A percentile compares a stretch with the other conserved stretches of the same genome.
phyloP scores from a whole-genome alignment of 2,797 vertebrate genomes.

The Euthynnus affinis region DNA sequence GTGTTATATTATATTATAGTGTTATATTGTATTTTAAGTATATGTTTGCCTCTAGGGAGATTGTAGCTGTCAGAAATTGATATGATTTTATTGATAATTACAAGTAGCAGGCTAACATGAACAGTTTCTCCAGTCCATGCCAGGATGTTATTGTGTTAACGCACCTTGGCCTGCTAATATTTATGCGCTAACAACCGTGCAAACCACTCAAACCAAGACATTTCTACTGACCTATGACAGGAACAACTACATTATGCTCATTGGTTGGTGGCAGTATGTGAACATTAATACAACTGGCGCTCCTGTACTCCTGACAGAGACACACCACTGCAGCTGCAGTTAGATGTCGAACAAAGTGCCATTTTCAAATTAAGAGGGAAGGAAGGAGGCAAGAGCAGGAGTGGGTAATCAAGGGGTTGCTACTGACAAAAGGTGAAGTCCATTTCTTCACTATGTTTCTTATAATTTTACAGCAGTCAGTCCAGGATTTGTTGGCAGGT shows the following conservation, averaged over 20 bases:
- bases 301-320: conserved; percentile 14
- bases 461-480: conserved; percentile 52
- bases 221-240: neutral
- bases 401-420: conserved; percentile 16
- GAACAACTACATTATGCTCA: conserved; percentile 16
- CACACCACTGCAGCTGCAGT: conserved; percentile 46
- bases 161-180: neutral
- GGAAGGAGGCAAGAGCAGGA: conserved; percentile 7
- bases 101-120: neutral
- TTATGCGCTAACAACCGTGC: neutral
- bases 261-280: conserved; percentile 21
- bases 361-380: conserved; percentile 30
- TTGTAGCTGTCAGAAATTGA: neutral
- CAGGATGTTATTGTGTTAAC: neutral
- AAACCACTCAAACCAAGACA: too few species aligned
- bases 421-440: conserved; percentile 68
- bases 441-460: conserved; percentile 63
- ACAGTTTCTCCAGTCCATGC: too few species aligned
- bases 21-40: too few species aligned
- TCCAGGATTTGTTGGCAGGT: conserved; percentile 56
- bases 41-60: neutral
- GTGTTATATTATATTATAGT: neutral
- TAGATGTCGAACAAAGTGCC: conserved; percentile 51
- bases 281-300: neutral
- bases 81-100: neutral